phyloP scores from a whole-genome alignment of 92 coral and sea anemone species.

The Zoanthus solanderi region DNA sequence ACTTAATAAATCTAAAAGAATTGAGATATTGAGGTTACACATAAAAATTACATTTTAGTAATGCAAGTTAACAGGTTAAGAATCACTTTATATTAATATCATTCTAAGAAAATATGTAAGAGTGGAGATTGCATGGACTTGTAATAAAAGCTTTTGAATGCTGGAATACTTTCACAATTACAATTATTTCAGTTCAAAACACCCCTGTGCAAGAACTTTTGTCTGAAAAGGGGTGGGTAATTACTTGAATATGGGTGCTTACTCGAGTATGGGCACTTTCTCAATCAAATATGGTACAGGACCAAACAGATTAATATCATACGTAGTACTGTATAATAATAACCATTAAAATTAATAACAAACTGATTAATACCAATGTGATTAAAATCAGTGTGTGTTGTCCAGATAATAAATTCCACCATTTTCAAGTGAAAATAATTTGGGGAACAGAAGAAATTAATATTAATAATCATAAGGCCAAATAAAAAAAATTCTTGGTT shows the following conservation, averaged over 20 bases:
- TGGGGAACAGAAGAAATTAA: not conserved
- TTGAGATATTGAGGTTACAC: not conserved
- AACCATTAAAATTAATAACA: not conserved
- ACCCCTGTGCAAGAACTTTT: not conserved
- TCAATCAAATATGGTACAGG: not conserved
- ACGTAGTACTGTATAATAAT: not conserved
- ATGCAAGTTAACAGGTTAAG: not conserved
- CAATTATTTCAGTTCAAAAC: not conserved
- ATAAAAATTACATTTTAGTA: not conserved
- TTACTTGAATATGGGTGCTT: not conserved
- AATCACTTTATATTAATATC: not conserved
- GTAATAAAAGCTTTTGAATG: not conserved
- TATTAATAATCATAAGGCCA: not conserved
- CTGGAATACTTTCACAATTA: not conserved
- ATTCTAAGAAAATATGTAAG: not conserved
- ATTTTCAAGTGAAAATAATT: not conserved
- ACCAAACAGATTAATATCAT: not conserved
- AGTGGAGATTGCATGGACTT: conserved; percentile 9
- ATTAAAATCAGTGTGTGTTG: not conserved
- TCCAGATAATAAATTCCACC: not conserved
- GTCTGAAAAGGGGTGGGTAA: not conserved
- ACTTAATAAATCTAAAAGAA: not conserved
- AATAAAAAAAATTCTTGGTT: too few species aligned
- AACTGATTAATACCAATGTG: not conserved
- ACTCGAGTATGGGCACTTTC: not conserved